phyloP scores from a whole-genome alignment of 2,113 vertebrate species.

The Sarotherodon lohbergeri region DNA sequence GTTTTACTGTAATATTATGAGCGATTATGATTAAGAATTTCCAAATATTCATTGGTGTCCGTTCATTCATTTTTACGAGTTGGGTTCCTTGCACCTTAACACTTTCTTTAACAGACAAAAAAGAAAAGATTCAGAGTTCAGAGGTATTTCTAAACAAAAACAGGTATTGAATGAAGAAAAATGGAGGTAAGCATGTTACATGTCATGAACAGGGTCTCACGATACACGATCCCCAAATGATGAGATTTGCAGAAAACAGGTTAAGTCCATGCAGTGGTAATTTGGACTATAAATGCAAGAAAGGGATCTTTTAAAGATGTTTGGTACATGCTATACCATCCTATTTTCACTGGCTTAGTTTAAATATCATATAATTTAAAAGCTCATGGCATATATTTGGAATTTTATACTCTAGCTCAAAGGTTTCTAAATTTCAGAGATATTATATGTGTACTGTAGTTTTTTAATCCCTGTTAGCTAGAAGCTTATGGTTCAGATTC shows the following conservation, averaged over 20 bases:
- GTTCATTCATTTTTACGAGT: neutral
- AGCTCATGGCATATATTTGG: neutral
- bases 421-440: neutral
- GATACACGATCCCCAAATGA: neutral
- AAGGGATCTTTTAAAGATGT: neutral
- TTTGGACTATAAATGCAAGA: neutral
- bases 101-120: neutral
- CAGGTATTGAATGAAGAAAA: neutral
- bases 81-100: neutral
- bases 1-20: neutral
- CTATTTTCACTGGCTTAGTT: fast-evolving
- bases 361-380: neutral
- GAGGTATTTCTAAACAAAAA: neutral
- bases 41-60: fast-evolving
- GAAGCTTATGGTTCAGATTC: neutral
- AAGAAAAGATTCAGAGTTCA: neutral
- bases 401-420: neutral
- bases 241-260: neutral
- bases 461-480: neutral
- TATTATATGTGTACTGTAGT: neutral
- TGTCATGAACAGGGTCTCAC: neutral
- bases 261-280: neutral
- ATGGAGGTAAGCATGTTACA: neutral
- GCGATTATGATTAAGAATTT: neutral
- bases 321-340: neutral